Conservation (phyloP, 1,140 invertebrate genomes). For the Drosophila mayri region DNA sequence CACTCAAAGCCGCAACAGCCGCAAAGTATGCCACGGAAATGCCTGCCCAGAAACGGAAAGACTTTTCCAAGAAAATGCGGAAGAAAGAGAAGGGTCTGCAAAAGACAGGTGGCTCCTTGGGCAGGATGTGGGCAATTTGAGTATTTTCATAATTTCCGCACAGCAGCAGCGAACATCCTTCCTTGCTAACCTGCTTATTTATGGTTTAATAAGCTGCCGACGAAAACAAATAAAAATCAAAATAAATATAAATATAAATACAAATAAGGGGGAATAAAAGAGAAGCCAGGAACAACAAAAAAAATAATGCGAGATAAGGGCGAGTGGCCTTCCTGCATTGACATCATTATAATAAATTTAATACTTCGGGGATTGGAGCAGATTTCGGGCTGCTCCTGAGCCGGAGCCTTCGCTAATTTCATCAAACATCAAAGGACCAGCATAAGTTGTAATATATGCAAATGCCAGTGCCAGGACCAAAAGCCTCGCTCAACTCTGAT, state of each 20-base stretch:
- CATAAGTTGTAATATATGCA: constrained; percentile 71
- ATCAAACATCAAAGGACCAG: constrained; percentile 68
- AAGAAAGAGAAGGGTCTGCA: not conserved
- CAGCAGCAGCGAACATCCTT: constrained; percentile 32
- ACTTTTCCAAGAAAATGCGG: constrained; percentile 41
- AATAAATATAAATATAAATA: constrained; percentile 59
- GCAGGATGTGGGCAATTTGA: constrained; percentile 76
- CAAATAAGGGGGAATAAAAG: constrained; percentile 32
- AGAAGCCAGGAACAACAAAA: constrained; percentile 15
- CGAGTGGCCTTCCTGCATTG: constrained; percentile 39
- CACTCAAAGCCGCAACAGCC: constrained; percentile 43
- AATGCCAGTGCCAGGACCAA: constrained; percentile 50
- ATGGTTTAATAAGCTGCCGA: constrained; percentile 70
- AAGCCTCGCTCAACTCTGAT: constrained; percentile 60
- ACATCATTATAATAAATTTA: constrained; percentile 72
- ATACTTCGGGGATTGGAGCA: constrained; percentile 51
- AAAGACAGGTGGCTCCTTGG: constrained; percentile 17
- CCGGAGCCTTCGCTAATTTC: constrained; percentile 54
- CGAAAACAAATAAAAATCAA: constrained; percentile 62
- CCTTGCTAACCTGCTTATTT: constrained; percentile 57
- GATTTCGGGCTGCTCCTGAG: constrained; percentile 22
- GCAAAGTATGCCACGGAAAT: constrained; percentile 77
- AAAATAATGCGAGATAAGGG: constrained; percentile 22
- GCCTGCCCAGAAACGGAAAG: constrained; percentile 27
- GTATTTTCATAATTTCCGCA: constrained; percentile 81